Conservation (phyloP, 64 coral and sea anemone species). For the Catalaphyllia jardinei region DNA sequence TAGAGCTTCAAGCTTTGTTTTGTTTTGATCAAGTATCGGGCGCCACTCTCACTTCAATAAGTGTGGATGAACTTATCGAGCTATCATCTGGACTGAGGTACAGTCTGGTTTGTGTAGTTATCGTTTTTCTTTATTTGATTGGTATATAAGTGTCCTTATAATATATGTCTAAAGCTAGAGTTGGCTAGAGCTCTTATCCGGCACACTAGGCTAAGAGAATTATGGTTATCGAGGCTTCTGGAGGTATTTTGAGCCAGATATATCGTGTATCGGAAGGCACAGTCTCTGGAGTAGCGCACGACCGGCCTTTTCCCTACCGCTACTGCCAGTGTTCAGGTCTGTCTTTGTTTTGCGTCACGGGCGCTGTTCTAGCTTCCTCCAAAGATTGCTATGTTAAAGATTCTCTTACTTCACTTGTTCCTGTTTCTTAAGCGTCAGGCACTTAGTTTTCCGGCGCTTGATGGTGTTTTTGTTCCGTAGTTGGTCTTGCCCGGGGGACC, state of each 20-base stretch:
- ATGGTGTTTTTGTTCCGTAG: background rate
- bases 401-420: background rate
- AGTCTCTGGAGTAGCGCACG: no score
- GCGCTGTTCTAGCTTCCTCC: background rate
- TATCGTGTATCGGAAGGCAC: background rate
- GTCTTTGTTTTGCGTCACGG: background rate
- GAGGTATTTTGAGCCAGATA: constrained; percentile 12
- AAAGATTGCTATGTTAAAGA: background rate
- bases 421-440: background rate
- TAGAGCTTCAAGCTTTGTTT: no score
- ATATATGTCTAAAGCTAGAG: background rate
- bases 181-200: background rate
- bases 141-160: no score
- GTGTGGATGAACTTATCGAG: no score
- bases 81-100: no score
- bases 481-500: background rate
- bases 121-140: no score
- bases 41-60: no score
- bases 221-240: background rate
- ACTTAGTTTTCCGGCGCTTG: background rate
- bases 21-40: no score
- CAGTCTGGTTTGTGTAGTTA: no score
- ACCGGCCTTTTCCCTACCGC: no score
- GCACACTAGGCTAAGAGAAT: background rate
- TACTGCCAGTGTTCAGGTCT: background rate